Evolutionary conservation across 1,140 invertebrate species (phyloP).

Genomic region (Listronotus oregonensis): DNA sequence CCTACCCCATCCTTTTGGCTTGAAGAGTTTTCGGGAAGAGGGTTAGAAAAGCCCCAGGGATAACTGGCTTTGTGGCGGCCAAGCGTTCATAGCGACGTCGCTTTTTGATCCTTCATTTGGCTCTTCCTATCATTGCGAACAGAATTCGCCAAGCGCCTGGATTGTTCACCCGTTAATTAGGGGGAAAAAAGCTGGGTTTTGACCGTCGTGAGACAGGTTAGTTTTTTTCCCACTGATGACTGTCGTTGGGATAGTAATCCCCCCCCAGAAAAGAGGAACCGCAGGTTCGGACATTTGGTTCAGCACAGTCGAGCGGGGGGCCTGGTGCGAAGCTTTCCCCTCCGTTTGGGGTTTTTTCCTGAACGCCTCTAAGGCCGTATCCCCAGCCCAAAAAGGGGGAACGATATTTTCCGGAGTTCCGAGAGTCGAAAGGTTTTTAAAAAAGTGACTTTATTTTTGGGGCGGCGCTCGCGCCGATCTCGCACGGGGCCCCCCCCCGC

Average conservation of each 20-base stretch:
- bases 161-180: slow-evolving; percentile 75
- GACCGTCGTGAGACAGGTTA: slow-evolving; percentile 82
- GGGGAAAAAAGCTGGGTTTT: slow-evolving; percentile 79
- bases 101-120: slow-evolving; percentile 80
- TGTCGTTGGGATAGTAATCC: slow-evolving; percentile 66
- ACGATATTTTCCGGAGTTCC: too few relatives aligned
- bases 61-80: slow-evolving; percentile 84
- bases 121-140: slow-evolving; percentile 87
- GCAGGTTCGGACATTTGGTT: too few relatives aligned
- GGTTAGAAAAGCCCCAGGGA: slow-evolving; percentile 85
- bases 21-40: slow-evolving; percentile 77
- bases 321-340: too few relatives aligned
- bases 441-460: too few relatives aligned
- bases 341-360: too few relatives aligned
- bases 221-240: slow-evolving; percentile 71
- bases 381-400: too few relatives aligned
- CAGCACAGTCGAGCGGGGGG: too few relatives aligned
- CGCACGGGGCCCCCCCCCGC: too few relatives aligned
- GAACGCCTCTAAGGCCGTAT: too few relatives aligned
- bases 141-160: slow-evolving; percentile 83
- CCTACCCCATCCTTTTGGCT: slow-evolving; percentile 80
- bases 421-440: too few relatives aligned
- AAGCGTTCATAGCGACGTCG: slow-evolving; percentile 79
- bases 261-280: too few relatives aligned
- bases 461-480: too few relatives aligned